These are phyloP conservation scores for Hermetia illucens DNA, from an alignment of 1,140 invertebrate genomes.

Conservation along the genomic window DNA sequence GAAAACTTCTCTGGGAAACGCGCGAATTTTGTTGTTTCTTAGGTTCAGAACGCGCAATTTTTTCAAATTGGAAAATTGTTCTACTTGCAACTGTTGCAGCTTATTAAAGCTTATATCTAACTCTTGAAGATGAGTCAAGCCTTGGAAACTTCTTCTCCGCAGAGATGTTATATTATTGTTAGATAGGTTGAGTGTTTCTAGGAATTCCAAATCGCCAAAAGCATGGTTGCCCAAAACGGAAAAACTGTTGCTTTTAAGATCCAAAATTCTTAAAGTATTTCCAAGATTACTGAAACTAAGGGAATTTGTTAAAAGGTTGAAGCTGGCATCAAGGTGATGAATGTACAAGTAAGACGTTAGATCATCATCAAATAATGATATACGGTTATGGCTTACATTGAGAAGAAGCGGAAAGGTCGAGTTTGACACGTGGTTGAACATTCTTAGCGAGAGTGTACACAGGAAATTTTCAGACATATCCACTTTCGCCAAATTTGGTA, in stretches of 20 bases:
- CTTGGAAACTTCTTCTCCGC: slow-evolving; percentile 57
- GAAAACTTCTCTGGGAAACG: slow-evolving; percentile 65
- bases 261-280: slow-evolving; percentile 45
- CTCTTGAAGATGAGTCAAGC: slow-evolving; percentile 55
- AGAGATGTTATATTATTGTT: slow-evolving; percentile 60
- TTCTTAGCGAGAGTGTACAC: slow-evolving; percentile 45
- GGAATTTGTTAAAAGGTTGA: slow-evolving; percentile 48
- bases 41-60: slow-evolving; percentile 63
- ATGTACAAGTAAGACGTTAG: slow-evolving; percentile 36
- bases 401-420: slow-evolving; percentile 42
- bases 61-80: slow-evolving; percentile 65
- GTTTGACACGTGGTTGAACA: slow-evolving; percentile 50
- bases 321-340: slow-evolving; percentile 53
- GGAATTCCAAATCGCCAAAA: slow-evolving; percentile 48
- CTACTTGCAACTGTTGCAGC: slow-evolving; percentile 59
- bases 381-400: slow-evolving; percentile 55
- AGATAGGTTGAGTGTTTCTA: slow-evolving; percentile 60
- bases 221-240: slow-evolving; percentile 50
- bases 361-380: slow-evolving; percentile 42
- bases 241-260: slow-evolving; percentile 61
- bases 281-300: slow-evolving; percentile 47
- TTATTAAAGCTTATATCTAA: slow-evolving; percentile 66
- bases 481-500: slow-evolving; percentile 50
- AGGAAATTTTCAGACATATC: slow-evolving; percentile 60
- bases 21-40: slow-evolving; percentile 57